Base-by-base conservation (phyloP, 2,888 invertebrate genomes). In the Acanthacorydalis orientalis region DNA sequence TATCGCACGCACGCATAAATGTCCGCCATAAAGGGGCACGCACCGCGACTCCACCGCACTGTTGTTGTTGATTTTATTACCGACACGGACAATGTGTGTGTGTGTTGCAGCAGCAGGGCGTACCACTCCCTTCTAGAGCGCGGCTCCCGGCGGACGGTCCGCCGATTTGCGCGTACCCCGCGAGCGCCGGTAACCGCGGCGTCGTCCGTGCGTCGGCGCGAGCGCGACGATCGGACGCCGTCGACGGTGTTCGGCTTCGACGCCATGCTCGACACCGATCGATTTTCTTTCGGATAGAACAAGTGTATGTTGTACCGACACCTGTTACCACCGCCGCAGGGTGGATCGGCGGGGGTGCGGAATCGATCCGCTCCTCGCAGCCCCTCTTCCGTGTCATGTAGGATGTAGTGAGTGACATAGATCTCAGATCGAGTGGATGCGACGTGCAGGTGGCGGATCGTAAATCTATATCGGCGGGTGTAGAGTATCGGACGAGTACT, bases 241-340 rank as follows among this genome's bases (percentile, higher is more conserved):
- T 15, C 31, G 41, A 11, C 16, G 16, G 41, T 11, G 41, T 41
- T 41, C 23, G 23, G 41, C 31, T 41, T 41, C 16, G 41, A 41
- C 41, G 41, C 41, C 41, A 41, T 41, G 16, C 31, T 41, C 41
- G 31, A 41, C n/a, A 41, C 41, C 41, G 16, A 41, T 41, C 41
- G 41, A 41, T 41, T 41, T 41, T 31, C 16, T 15, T 41, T n/a
- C 41, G 23, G 41, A 14, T 31, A 31, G 11, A 8, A n/a, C 16
- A 23, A 23, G 16, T 23, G n/a, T 31, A 41, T 41, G 23, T 23
- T 41, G 31, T 31, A 41, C 61, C 63, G 64, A 65, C 64, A 65
- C 64, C 65, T 65, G 65, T 65, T 65, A 64, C 65, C 62, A 56
- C 53, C 52, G 49, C 51, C 50, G 49, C 50, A 52, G 50, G 37